A percentile compares a stretch with the other conserved stretches of the same genome.
Evolutionary conservation across 2,888 invertebrate genomes (phyloP).

Genomic region (Cheilosia impressa): DNA sequence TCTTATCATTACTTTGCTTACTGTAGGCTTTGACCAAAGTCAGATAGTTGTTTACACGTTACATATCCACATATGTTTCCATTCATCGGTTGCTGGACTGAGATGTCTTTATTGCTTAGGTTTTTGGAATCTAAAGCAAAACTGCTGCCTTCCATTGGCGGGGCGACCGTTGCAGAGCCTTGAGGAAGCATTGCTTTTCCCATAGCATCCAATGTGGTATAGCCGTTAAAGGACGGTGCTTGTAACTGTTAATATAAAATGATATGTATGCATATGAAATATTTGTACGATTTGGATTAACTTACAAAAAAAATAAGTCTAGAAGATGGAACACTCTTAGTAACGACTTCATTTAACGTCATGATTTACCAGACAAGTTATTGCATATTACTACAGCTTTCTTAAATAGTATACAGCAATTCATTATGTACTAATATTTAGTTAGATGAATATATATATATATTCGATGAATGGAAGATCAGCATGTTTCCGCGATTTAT

Average conservation of each 20-base stretch:
- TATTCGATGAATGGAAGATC: too few relatives aligned
- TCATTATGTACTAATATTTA: too few relatives aligned
- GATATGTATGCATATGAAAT: too few relatives aligned
- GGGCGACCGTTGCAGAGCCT: conserved; percentile 7
- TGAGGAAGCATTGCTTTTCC: conserved; percentile 74
- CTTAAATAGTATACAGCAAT: too few relatives aligned
- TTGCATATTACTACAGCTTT: too few relatives aligned
- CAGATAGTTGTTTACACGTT: conserved; percentile 80
- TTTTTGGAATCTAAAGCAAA: conserved; percentile 47
- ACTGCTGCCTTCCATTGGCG: conserved; percentile 29
- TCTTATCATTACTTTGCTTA: conserved; percentile 32
- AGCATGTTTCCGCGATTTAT: too few relatives aligned
- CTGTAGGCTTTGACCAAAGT: conserved; percentile 78
- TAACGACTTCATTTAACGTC: too few relatives aligned
- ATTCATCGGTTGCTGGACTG: conserved; percentile 49
- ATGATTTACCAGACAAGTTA: too few relatives aligned
- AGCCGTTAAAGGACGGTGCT: conserved; percentile 69
- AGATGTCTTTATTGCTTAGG: conserved; percentile 56
- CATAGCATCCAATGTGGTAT: conserved; percentile 77
- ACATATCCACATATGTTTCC: conserved; percentile 79
- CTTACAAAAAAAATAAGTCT: too few relatives aligned
- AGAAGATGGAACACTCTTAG: too few relatives aligned
- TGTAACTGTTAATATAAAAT: conserved; percentile 25
- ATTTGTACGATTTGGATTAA: background rate
- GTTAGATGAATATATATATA: too few relatives aligned